Evolutionary conservation across 1,140 invertebrate genomes (phyloP), one percentile per base, ranked within the genome.

Genomic region (Zaprionus gabonicus): DNA sequence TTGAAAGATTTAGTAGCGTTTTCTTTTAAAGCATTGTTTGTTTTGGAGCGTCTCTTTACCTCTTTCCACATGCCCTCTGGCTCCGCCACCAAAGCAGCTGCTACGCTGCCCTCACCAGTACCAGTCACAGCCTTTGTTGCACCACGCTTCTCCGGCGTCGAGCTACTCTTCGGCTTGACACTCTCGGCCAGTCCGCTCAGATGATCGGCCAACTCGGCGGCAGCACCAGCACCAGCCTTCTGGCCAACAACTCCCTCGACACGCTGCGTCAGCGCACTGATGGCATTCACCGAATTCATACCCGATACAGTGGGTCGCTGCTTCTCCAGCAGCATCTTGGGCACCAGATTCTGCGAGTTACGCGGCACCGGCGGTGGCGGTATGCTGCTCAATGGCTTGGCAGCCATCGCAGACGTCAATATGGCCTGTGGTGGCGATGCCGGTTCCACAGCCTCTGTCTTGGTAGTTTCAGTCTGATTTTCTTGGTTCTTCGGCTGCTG

Each of bases 361-460:
- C 94, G 94, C 36, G 95, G 95, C 81, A 96, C 78, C 25, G 96
- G 95, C 12, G 96, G 95, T 49, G 95, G 94, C 9, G 96, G 95
- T 68, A 96, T 95, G 62, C 94, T 94, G 31, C 93, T 80, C 72
- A 96, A 91, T 41, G 96, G 93, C 70, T 94, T 94, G 2, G 95
- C 94, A 10, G 94, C 94, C 78, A 94, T 94, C 82, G 93, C 93
- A 28, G 94, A 69, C 56, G 77, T 87, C 34, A 92, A 67, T 70
- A 92, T 90, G 58, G 87, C 79, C 93, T 70, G 86, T 77, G 72
- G 81, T 77, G 58, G 80, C 64, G 71, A 76, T 44, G 63, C 51
- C 10, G 53, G 10, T 23, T 31, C 57, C 81, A 78, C n/a, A 71
- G 69, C 58, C 81, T 69, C 75, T 68, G 60, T n/a, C 60, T 51